phyloP scores from a whole-genome alignment of 2,888 invertebrate genomes.

The Nezara viridula region DNA sequence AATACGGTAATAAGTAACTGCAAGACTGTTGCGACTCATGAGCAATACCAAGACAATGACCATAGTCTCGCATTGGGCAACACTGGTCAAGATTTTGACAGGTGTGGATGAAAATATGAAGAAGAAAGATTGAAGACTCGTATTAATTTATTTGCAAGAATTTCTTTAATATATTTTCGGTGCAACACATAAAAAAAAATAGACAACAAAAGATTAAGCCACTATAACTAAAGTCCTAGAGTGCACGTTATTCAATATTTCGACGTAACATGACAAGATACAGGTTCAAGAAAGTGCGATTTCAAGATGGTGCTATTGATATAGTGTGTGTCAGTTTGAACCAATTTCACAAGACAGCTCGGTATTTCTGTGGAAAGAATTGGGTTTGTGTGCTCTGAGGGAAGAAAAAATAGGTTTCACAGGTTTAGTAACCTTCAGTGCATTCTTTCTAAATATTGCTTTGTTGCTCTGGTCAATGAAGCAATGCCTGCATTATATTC shows the following conservation, averaged over 20 bases:
- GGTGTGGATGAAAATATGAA: too few relatives aligned
- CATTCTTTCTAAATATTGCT: not conserved
- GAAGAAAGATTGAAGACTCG: too few relatives aligned
- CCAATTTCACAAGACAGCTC: not conserved
- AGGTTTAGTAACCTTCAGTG: not conserved
- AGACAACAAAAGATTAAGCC: conserved; percentile 1
- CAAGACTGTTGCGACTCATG: too few relatives aligned
- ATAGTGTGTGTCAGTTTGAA: not conserved
- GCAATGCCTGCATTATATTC: not conserved
- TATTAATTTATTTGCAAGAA: too few relatives aligned
- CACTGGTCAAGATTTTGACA: too few relatives aligned
- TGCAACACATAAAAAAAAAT: too few relatives aligned
- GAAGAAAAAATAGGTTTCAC: not conserved
- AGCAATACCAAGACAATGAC: too few relatives aligned
- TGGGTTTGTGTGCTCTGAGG: not conserved
- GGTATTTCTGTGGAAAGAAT: conserved; percentile 5
- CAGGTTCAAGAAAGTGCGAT: not conserved
- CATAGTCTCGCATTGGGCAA: too few relatives aligned
- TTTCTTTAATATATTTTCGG: too few relatives aligned
- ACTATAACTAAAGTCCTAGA: not conserved
- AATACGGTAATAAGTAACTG: too few relatives aligned
- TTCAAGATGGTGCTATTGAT: conserved; percentile 9
- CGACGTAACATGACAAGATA: not conserved
- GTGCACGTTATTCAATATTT: not conserved
- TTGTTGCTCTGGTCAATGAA: not conserved